Conservation (phyloP, 2,888 invertebrate species). For the Nyleta sp. region DNA sequence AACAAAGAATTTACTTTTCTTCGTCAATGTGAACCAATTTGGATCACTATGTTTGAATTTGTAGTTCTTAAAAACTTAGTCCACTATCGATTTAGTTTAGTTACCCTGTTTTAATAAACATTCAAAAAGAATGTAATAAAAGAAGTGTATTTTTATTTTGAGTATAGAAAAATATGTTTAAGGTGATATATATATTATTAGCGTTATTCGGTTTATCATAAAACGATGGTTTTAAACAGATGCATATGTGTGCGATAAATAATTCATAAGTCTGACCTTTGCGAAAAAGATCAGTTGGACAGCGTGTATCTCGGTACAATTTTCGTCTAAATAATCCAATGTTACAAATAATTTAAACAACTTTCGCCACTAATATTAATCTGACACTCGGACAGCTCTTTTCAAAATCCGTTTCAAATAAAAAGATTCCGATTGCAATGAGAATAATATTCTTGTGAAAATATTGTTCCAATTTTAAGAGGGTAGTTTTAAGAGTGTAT, state of each 20-base stretch:
- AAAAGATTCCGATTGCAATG: too few species aligned
- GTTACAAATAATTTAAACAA: constrained; percentile 9
- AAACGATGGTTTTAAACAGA: constrained; percentile 4
- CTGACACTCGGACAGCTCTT: too few species aligned
- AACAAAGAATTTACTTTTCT: too few species aligned
- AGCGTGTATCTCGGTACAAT: not conserved
- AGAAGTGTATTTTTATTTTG: too few species aligned
- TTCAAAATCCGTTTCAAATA: not conserved
- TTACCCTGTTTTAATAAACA: too few species aligned
- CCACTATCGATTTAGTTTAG: too few species aligned
- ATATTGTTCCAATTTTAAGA: too few species aligned
- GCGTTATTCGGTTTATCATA: not conserved
- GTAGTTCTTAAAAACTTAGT: constrained; percentile 38
- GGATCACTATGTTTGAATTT: constrained; percentile 32
- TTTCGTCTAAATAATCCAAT: constrained; percentile 1
- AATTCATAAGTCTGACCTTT: constrained; percentile 21
- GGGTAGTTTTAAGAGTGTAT: too few species aligned
- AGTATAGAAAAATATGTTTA: too few species aligned
- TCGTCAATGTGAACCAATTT: not conserved
- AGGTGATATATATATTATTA: too few species aligned
- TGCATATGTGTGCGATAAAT: constrained; percentile 15
- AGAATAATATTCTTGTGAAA: too few species aligned
- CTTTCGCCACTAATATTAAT: not conserved
- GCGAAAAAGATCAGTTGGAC: not conserved
- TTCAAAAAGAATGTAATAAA: too few species aligned